Base-by-base conservation (phyloP, 2,113 vertebrate species). In the Casuarius casuarius region DNA sequence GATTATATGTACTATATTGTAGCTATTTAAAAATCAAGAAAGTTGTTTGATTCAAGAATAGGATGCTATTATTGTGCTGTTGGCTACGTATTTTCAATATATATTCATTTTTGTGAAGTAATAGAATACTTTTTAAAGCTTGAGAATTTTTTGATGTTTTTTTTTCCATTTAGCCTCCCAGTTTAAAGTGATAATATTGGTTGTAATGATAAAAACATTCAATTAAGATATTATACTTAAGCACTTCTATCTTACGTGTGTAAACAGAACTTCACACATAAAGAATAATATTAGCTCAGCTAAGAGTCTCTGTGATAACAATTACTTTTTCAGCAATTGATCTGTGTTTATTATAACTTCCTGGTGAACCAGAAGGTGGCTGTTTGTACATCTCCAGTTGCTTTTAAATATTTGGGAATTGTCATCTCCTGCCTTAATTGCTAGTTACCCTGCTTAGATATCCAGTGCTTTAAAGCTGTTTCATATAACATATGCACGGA, bases 191-290 rank as follows among this genome's bases (percentile, higher is more conserved):
- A 9, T 48, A 58, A 40, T 73, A 54, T 81, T 74, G 28, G 7
- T 67, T 31, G 33, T 38, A 85, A 65, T 10, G 16, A 3, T 12
- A 70, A 59, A 74, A 74, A 23, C 9, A 42, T 12, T 71, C 7
- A 61, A 80, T 31, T 62, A 54, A n/a, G 10, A 4, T 75, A 63
- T 68, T 75, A 63, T 68, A 10, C 25, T 68, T 23, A 54, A 78
- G 46, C 71, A n/a, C 26, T 35, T 89, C 12, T 2, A 4, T 79
- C 5, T 84, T 74, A 67, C 0, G 0, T 46, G 6, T 7, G 10
- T 42, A 72, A 78, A 20, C 23, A 66, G 61, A 62, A 71, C 40
- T 92, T 85, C 14, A n/a, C 61, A 10, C 12, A 9, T 70, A 74
- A 51, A 25, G 46, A 79, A 29, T 20, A 18, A 6, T 63, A 65